These are phyloP conservation scores for Cyrtodaria siliqua DNA, from an alignment of 2,888 invertebrate species.

Conservation along the genomic window DNA sequence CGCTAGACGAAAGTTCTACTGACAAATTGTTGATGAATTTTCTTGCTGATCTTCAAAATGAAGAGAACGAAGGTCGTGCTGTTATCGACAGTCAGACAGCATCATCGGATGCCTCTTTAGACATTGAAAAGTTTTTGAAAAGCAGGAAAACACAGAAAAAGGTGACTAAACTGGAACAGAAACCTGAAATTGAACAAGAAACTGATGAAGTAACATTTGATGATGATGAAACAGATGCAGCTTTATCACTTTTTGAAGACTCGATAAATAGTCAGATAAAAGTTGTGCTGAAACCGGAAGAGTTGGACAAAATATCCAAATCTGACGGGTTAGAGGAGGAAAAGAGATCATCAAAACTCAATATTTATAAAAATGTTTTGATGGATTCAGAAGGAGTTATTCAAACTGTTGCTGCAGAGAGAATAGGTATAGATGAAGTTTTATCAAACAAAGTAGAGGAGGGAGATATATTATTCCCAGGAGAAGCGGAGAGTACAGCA, in stretches of 20 bases:
- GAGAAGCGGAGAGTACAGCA: constrained; percentile 64
- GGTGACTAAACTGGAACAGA: not conserved
- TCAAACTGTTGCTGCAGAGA: not conserved
- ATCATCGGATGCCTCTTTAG: not conserved
- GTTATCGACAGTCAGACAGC: not conserved
- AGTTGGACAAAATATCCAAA: constrained; percentile 20
- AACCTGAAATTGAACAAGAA: not conserved
- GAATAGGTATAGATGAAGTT: not conserved
- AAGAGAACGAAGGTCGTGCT: constrained; percentile 27
- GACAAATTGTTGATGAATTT: constrained; percentile 55
- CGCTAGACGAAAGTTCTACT: constrained; percentile 24
- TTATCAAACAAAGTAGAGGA: not conserved
- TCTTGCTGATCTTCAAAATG: constrained; percentile 54
- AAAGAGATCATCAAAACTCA: constrained; percentile 5
- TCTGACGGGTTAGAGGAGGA: constrained; percentile 13
- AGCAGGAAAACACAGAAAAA: constrained; percentile 7
- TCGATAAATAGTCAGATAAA: constrained; percentile 29
- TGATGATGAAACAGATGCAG: constrained; percentile 39
- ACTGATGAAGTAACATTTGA: constrained; percentile 11
- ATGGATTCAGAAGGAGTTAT: constrained; percentile 48
- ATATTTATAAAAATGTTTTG: constrained; percentile 22
- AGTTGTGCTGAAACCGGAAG: constrained; percentile 39
- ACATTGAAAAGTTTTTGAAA: not conserved
- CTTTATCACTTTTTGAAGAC: constrained; percentile 33
- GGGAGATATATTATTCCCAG: constrained; percentile 61